phyloP scores from a whole-genome alignment of 2,113 vertebrate genomes.

The Alexandromys fortis region DNA sequence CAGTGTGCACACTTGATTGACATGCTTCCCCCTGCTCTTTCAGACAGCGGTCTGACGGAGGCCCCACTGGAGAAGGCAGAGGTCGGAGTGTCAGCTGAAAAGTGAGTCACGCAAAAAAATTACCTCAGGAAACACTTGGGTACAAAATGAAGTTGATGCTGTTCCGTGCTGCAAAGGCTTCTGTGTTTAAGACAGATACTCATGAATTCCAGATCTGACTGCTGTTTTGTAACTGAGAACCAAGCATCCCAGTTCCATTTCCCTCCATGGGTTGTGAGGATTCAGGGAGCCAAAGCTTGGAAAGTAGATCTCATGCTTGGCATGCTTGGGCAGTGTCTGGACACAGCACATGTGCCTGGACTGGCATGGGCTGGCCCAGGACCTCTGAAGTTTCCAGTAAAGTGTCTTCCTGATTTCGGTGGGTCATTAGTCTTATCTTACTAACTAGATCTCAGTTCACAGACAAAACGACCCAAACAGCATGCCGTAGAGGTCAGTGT shows the following conservation, averaged over 20 bases:
- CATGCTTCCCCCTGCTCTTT: constrained; percentile 38
- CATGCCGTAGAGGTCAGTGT: neutral
- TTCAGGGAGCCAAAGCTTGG: neutral
- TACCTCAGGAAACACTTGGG: constrained; percentile 16
- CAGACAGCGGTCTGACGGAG: constrained; percentile 70
- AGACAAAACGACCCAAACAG: neutral
- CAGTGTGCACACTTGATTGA: neutral
- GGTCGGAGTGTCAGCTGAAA: constrained; percentile 79
- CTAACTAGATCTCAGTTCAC: neutral
- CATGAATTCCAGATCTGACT: neutral
- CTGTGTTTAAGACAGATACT: neutral
- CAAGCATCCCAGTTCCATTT: neutral
- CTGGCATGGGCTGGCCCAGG: neutral
- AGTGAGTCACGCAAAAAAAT: constrained; percentile 78
- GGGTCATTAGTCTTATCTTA: neutral
- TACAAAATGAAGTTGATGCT: neutral
- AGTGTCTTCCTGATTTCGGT: neutral
- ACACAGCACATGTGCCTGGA: neutral
- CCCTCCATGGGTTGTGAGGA: neutral
- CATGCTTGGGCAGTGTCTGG: neutral
- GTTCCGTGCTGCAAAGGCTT: neutral
- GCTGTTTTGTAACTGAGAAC: neutral
- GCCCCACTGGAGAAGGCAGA: constrained; percentile 69
- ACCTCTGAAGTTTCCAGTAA: neutral
- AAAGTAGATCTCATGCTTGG: neutral